A percentile compares a stretch with the other conserved stretches of the same genome.
Conservation (phyloP, 23 tunicate genomes). For the Ciona savignyi region DNA sequence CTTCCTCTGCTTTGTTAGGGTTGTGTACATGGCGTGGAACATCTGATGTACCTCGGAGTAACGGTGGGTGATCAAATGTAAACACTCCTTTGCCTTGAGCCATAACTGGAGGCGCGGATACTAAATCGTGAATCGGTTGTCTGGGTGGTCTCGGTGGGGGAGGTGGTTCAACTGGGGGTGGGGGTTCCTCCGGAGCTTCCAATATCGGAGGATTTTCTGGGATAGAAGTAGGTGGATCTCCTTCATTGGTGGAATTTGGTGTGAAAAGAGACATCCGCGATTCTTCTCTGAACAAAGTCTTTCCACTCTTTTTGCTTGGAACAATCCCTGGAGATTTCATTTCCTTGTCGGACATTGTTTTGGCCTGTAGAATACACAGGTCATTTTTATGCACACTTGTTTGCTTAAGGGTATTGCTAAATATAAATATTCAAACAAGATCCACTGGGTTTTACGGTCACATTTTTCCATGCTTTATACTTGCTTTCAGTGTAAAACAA, state of each 20-base stretch:
- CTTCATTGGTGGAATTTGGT: constrained; percentile 20
- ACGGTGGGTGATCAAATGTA: constrained; percentile 31
- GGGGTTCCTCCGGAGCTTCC: constrained; percentile 25
- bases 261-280: constrained; percentile 24
- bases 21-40: background rate
- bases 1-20: background rate
- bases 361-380: constrained; percentile 28
- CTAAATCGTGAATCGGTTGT: constrained; percentile 36
- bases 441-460: too few relatives aligned
- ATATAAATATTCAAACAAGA: too few relatives aligned
- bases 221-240: constrained; percentile 20
- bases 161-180: constrained; percentile 47
- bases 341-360: constrained; percentile 63
- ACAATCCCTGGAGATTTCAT: constrained; percentile 78
- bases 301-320: constrained; percentile 46
- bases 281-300: constrained; percentile 39
- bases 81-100: constrained; percentile 4
- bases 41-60: constrained; percentile 14
- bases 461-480: too few relatives aligned
- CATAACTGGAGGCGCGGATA: constrained; percentile 39
- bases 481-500: too few relatives aligned
- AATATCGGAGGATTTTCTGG: background rate
- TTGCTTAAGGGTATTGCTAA: too few relatives aligned
- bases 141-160: constrained; percentile 81
- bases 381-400: too few relatives aligned